Base-by-base conservation (phyloP, 2,888 invertebrate genomes). In the Pseudolycoriella hygida region DNA sequence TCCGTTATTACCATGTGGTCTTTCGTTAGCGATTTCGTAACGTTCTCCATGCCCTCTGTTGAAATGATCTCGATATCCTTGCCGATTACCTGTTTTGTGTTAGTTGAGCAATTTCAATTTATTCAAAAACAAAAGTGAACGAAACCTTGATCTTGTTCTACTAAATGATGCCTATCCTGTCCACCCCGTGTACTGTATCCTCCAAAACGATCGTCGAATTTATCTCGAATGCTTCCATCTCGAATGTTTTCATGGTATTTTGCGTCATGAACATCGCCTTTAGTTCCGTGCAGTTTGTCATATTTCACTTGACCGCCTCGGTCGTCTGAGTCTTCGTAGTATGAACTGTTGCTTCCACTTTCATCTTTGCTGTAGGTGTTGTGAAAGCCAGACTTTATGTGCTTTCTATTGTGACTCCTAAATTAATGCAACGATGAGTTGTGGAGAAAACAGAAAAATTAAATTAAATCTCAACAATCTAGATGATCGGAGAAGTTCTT, bases 321-420 rank as follows among this genome's bases (percentile, higher is more conserved):
- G 43, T 70, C 67, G 39, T 64, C 62, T 38, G 62, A 70, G 54
- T 79, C 78, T 53, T 80, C 80, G 54, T 75, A 80, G 60, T 70
- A 80, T 20, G 76, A 77, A 46, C 76, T 74, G 53, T 77, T 77
- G 54, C 74, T 76, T 1, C 77, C 78, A 11, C 73, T 74, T 56
- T 80, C 79, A 51, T 80, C 78, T 58, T 79, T 80, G 53, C 76
- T 75, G 53, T 80, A 80, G 12, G 73, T 72, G 54, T 78, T 78
- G 52, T 72, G 73, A 56, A 77, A 80, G 15, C 80, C 80, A 50
- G 76, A 72, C 46, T 76, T 76, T 52, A 76, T 76, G 51, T 77
- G 77, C 3, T 79, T 79, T 56, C 78, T 78, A 54, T 76, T 77
- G 50, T 77, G 74, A 8, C 25, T 25, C 25, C 25, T 25, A 25